Evolutionary conservation across 35 echinoderm and acorn worm genomes (phyloP).

Genomic region (Diadema setosum): DNA sequence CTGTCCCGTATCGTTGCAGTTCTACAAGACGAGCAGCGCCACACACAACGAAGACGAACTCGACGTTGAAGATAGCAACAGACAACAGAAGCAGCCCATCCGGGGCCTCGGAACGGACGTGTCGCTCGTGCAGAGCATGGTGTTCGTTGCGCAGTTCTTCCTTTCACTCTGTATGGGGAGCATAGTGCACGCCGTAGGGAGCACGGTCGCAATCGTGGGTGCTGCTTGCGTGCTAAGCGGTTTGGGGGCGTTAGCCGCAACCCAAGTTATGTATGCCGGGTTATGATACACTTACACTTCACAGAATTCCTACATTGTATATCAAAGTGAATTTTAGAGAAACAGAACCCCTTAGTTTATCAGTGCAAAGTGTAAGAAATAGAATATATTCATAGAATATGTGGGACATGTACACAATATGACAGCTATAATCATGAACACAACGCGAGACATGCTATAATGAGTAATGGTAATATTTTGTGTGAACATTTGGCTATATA

Average conservation of each 20-base stretch:
- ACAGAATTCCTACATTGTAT: too few relatives aligned
- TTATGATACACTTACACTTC: too few relatives aligned
- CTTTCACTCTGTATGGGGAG: constrained; percentile 91
- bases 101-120: constrained; percentile 92
- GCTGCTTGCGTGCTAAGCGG: constrained; percentile 80
- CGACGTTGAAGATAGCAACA: background rate
- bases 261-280: constrained; percentile 84
- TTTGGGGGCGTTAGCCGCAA: constrained; percentile 72
- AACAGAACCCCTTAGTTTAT: too few relatives aligned
- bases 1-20: background rate
- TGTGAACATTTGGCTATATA: too few relatives aligned
- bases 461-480: too few relatives aligned
- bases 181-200: constrained; percentile 76
- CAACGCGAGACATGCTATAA: too few relatives aligned
- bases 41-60: background rate
- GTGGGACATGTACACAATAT: too few relatives aligned
- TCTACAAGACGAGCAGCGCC: constrained; percentile 13
- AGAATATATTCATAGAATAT: too few relatives aligned
- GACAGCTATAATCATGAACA: too few relatives aligned
- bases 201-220: constrained; percentile 62
- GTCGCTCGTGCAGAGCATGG: constrained; percentile 91
- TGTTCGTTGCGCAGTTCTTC: constrained; percentile 88
- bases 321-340: too few relatives aligned
- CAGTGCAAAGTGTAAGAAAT: too few relatives aligned
- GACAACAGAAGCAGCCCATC: constrained; percentile 39